A percentile compares a stretch with the other conserved stretches of the same genome.
These are phyloP conservation scores for Horisme vitalbata DNA, from an alignment of 2,888 invertebrate species.

Conservation along the genomic window DNA sequence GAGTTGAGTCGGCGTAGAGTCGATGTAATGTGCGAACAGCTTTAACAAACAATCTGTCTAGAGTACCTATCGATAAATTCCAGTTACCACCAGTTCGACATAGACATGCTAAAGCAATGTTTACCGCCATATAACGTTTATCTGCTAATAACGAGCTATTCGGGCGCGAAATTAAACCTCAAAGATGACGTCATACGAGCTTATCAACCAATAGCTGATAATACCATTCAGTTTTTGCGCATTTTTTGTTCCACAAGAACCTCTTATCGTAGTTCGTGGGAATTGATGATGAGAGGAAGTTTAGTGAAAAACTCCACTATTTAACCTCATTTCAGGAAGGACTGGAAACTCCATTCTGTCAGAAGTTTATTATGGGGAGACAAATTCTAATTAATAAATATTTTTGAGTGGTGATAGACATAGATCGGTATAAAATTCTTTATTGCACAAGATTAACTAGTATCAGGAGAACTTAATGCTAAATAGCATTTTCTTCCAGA, in stretches of 20 bases:
- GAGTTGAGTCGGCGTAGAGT: too few species aligned
- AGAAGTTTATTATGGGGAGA: too few species aligned
- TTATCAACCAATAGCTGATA: slow-evolving; percentile 7
- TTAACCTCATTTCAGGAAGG: too few species aligned
- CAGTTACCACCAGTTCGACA: not conserved
- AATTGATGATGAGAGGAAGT: not conserved
- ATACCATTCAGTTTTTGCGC: slow-evolving; percentile 2
- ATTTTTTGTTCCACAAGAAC: not conserved
- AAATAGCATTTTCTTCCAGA: too few species aligned
- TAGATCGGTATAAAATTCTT: too few species aligned
- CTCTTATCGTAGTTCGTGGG: not conserved
- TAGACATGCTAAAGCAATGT: not conserved
- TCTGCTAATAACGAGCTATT: slow-evolving; percentile 12
- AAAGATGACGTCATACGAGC: slow-evolving; percentile 14
- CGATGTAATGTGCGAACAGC: too few species aligned
- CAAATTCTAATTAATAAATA: too few species aligned
- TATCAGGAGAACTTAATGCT: too few species aligned
- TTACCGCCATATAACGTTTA: slow-evolving; percentile 6
- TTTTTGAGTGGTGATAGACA: too few species aligned
- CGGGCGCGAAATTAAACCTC: slow-evolving; percentile 15
- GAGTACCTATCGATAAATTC: not conserved
- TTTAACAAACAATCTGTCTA: not conserved
- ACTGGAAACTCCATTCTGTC: too few species aligned
- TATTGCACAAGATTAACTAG: too few species aligned
- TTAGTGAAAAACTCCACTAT: too few species aligned